Conservation (phyloP, 2,888 invertebrate genomes). For the Coleophora flavipennella region DNA sequence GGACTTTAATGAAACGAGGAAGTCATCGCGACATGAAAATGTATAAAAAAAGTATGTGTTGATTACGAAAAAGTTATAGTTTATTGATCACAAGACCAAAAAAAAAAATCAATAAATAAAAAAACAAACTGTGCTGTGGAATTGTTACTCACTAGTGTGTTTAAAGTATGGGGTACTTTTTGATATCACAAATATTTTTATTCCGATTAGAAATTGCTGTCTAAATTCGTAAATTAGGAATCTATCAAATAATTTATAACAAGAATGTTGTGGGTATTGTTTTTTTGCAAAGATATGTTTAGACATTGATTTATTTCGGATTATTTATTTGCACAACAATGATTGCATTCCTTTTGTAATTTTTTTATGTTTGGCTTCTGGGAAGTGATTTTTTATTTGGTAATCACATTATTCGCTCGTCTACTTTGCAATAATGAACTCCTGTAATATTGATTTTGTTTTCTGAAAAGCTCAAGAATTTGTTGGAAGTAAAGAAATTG, state of each 20-base stretch:
- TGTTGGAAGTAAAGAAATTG: conserved; percentile 37
- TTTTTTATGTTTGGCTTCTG: conserved; percentile 28
- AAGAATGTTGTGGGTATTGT: conserved; percentile 10
- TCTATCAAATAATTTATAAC: background rate
- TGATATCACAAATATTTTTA: conserved; percentile 11
- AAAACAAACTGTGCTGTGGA: conserved; percentile 41
- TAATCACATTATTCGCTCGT: background rate
- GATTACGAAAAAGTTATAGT: conserved; percentile 29
- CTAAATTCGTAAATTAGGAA: conserved; percentile 11
- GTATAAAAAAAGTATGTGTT: conserved; percentile 47
- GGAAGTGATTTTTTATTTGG: conserved; percentile 18
- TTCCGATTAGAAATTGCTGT: conserved; percentile 14
- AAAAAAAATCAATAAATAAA: conserved; percentile 9
- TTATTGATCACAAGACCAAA: conserved; percentile 41
- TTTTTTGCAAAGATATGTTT: conserved; percentile 12
- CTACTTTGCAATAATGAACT: background rate
- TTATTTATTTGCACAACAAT: conserved; percentile 33
- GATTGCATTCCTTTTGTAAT: conserved; percentile 29
- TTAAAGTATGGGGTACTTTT: conserved; percentile 18
- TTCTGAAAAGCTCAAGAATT: conserved; percentile 31
- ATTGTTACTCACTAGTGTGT: conserved; percentile 43
- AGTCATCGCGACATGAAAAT: conserved; percentile 36
- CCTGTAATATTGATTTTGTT: conserved; percentile 16
- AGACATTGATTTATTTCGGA: conserved; percentile 18
- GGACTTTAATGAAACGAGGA: conserved; percentile 33